A percentile compares a stretch with the other conserved stretches of the same genome.
These are phyloP conservation scores for Nipponia nippon DNA, from an alignment of 2,113 vertebrate genomes.

Conservation along the genomic window DNA sequence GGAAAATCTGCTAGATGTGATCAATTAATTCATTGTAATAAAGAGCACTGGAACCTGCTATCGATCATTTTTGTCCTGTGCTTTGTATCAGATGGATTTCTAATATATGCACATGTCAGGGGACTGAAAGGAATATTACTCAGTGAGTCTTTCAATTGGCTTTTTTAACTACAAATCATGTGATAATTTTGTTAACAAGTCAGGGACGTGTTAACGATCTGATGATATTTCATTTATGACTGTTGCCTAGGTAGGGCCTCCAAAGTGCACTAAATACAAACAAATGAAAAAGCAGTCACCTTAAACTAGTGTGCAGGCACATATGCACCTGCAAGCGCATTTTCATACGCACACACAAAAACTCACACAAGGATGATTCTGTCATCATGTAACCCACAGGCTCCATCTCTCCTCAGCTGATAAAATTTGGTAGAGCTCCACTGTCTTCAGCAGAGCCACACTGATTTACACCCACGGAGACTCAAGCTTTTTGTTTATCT, in stretches of 20 bases:
- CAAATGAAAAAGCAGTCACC: not conserved
- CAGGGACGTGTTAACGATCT: rapidly evolving
- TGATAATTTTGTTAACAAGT: not conserved
- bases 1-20: slow-evolving; percentile 27
- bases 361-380: not conserved
- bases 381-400: not conserved
- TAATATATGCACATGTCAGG: not conserved
- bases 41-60: slow-evolving; percentile 21
- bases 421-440: not conserved
- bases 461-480: not conserved
- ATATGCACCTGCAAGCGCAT: not conserved
- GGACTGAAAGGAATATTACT: not conserved
- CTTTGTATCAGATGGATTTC: not conserved
- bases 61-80: not conserved
- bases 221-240: not conserved
- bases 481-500: not conserved
- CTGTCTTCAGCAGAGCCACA: not conserved
- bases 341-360: not conserved
- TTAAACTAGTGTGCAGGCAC: not conserved
- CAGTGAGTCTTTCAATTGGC: not conserved
- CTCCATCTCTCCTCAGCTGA: not conserved
- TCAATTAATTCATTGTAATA: slow-evolving; percentile 50
- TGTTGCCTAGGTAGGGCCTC: not conserved
- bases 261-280: not conserved
- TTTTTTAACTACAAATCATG: slow-evolving; percentile 11